phyloP scores from a whole-genome alignment of 1,140 invertebrate species.

The Propsilocerus akamusi region DNA sequence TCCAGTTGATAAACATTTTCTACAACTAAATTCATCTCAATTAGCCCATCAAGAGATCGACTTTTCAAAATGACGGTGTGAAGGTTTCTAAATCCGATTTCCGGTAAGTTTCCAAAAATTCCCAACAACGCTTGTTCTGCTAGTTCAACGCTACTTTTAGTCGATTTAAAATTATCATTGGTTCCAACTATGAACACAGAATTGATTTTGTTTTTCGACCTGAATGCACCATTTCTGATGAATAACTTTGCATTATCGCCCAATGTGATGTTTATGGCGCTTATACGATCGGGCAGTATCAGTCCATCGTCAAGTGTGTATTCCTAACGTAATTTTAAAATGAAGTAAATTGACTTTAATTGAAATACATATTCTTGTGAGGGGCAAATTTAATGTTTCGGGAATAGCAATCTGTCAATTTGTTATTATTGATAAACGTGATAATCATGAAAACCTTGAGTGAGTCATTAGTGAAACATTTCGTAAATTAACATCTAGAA shows the following conservation, averaged over 20 bases:
- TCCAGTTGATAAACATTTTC: not conserved
- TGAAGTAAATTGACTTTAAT: too few species aligned
- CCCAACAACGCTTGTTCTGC: not conserved
- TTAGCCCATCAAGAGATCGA: not conserved
- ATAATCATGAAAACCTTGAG: too few species aligned
- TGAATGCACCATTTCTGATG: not conserved
- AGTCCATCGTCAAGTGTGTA: not conserved
- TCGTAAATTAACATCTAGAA: too few species aligned
- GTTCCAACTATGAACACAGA: not conserved
- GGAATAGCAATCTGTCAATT: too few species aligned
- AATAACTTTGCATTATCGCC: not conserved
- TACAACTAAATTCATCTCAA: not conserved
- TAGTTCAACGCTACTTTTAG: not conserved
- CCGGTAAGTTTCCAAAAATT: not conserved
- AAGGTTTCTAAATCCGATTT: not conserved
- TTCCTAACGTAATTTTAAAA: not conserved
- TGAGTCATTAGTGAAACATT: too few species aligned
- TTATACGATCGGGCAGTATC: not conserved
- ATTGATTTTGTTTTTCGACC: not conserved
- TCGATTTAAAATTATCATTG: not conserved
- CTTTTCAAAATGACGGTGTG: not conserved
- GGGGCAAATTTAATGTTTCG: too few species aligned
- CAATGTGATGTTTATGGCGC: not conserved
- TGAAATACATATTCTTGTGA: too few species aligned
- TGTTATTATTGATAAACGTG: too few species aligned